Base-by-base conservation (phyloP, 2,113 vertebrate species). In the Lontra canadensis region DNA sequence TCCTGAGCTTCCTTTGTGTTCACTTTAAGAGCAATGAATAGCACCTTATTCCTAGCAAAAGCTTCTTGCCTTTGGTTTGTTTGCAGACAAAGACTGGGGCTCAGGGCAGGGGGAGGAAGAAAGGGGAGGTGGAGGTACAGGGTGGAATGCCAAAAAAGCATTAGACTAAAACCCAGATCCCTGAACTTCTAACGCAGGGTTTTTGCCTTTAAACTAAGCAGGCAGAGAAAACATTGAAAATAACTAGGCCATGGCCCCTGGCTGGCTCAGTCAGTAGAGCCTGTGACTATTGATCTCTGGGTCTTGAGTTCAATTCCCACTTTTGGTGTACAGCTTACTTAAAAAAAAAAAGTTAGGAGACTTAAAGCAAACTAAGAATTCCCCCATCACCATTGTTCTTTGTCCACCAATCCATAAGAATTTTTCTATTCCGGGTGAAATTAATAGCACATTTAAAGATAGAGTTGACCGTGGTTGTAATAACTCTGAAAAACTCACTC, bases 401-500 rank as follows among this genome's bases (percentile, higher is more conserved):
- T 84, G 55, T 55, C 23, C 0, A 71, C 29, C 8, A 57, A 26
- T 42, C 25, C 23, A n/a, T 21, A 96, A 26, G 17, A 93, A 82
- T 63, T 49, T 83, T 82, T 76, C 31, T 31, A 23, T 63, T 93
- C 18, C 36, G 26, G n/a, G 81, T 63, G 9, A 74, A 29, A 49
- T 11, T 73, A 63, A 85, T 2, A 85, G 47, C 20, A 49, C 29
- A 42, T 61, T 74, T 93, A 88, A 97, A 84, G 31, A 71, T 3
- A 88, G 49, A 63, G 34, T 25, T 18, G 25, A 55, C 76, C 44
- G 7, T 17, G 52, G 4, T 20, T 95, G 3, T 65, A 94, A 93
- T 65, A 92, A 94, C 29, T 79, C 47, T 84, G n/a, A 47, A 76
- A 95, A 95, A 74, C 2, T 39, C 71, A 85, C 47, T 96, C 25